phyloP scores from a whole-genome alignment of 2,888 invertebrate species.

The Euspilapteryx auroguttella region DNA sequence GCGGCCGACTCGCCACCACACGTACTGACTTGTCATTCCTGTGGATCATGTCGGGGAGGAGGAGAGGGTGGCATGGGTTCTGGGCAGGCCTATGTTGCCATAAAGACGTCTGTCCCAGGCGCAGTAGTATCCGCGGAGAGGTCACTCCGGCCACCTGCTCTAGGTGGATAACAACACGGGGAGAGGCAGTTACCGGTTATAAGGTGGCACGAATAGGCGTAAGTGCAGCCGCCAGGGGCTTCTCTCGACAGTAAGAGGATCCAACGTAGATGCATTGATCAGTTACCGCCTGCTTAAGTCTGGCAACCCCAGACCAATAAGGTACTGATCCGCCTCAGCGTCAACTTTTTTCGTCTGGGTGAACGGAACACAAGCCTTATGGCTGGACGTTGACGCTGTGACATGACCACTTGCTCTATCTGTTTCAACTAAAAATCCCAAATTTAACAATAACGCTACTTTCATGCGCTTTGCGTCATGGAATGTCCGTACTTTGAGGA shows the following conservation, averaged over 20 bases:
- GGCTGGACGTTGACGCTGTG: background rate
- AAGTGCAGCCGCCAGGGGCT: too few species aligned
- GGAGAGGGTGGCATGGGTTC: too few species aligned
- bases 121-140: too few species aligned
- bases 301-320: slow-evolving; percentile 4
- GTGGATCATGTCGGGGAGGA: too few species aligned
- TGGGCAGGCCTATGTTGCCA: too few species aligned
- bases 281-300: slow-evolving; percentile 4
- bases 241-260: slow-evolving; percentile 10
- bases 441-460: background rate
- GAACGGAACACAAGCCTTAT: slow-evolving; percentile 2
- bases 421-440: too few species aligned
- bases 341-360: slow-evolving; percentile 1
- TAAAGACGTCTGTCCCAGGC: too few species aligned
- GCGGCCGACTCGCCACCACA: too few species aligned
- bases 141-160: too few species aligned
- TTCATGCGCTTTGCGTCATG: slow-evolving; percentile 5
- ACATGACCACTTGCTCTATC: too few species aligned
- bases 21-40: too few species aligned
- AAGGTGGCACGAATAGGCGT: slow-evolving; percentile 8
- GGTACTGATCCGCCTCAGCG: slow-evolving; percentile 2
- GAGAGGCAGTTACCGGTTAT: slow-evolving; percentile 9
- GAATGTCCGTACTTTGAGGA: slow-evolving; percentile 7
- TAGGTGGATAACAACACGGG: slow-evolving; percentile 5
- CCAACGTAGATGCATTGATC: slow-evolving; percentile 2